These are phyloP conservation scores for Phasianus colchicus DNA, from an alignment of 2,113 vertebrate species.

Conservation along the genomic window DNA sequence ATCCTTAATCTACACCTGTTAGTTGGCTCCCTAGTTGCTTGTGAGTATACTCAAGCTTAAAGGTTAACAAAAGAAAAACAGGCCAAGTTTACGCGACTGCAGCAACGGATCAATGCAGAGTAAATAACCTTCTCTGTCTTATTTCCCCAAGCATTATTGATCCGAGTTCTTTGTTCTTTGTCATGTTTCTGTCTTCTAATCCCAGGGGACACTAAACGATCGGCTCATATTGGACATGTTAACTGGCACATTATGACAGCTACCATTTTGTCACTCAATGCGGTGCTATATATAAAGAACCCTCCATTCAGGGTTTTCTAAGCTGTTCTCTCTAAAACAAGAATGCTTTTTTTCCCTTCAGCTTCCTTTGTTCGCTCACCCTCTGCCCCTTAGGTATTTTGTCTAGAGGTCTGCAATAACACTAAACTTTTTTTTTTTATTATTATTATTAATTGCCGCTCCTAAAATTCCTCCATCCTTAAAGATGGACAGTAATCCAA, in stretches of 20 bases:
- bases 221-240: constrained; percentile 83
- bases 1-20: constrained; percentile 99
- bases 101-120: constrained; percentile 98
- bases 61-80: constrained; percentile 99
- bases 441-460: constrained; percentile 9
- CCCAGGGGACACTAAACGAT: constrained; percentile 80
- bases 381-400: constrained; percentile 12
- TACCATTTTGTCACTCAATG: constrained; percentile 82
- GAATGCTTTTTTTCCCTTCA: not conserved
- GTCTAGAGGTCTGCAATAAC: not conserved
- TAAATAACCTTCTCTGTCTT: constrained; percentile 99
- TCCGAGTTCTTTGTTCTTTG: constrained; percentile 88
- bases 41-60: constrained; percentile 95
- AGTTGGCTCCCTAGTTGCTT: constrained; percentile 95
- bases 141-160: constrained; percentile 99
- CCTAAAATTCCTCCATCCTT: constrained; percentile 37
- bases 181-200: constrained; percentile 90
- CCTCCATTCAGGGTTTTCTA: constrained; percentile 35
- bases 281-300: constrained; percentile 64
- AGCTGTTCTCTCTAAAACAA: not conserved
- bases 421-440: not conserved
- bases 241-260: constrained; percentile 85
- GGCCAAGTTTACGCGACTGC: constrained; percentile 88
- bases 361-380: constrained; percentile 19
- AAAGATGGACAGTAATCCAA: constrained; percentile 42